phyloP scores from a whole-genome alignment of 37 sponge, comb jelly and placozoan genomes.

The Halisarca cf. caerulea region DNA sequence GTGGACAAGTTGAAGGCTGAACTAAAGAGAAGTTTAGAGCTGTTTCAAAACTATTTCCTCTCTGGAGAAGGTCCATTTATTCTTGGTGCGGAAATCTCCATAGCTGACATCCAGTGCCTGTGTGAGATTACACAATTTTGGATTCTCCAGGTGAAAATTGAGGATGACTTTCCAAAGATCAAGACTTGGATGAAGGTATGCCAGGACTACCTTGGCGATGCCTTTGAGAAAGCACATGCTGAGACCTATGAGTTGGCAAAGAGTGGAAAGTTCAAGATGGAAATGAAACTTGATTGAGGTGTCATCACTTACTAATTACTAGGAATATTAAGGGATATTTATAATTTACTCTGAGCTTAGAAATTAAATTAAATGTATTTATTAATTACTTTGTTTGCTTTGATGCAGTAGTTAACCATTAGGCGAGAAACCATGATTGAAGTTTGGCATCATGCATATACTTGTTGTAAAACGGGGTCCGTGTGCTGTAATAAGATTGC shows the following conservation, averaged over 20 bases:
- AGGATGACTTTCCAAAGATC: background rate
- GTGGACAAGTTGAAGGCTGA: background rate
- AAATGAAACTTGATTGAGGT: background rate
- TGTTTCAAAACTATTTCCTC: background rate
- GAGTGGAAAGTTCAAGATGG: background rate
- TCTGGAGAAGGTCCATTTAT: background rate
- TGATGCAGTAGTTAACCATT: too few relatives aligned
- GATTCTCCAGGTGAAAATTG: background rate
- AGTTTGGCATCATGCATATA: too few relatives aligned
- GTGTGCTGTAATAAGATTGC: too few relatives aligned
- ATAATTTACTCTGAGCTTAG: too few relatives aligned
- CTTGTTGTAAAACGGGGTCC: too few relatives aligned
- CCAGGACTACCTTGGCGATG: background rate
- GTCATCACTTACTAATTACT: too few relatives aligned
- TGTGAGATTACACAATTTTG: constrained; percentile 27
- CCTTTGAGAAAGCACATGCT: background rate
- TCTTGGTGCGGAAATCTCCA: background rate
- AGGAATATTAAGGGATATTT: too few relatives aligned
- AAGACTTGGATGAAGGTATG: constrained; percentile 12
- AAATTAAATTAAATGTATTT: too few relatives aligned
- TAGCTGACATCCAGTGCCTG: constrained; percentile 12
- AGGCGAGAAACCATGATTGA: too few relatives aligned
- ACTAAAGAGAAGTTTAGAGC: background rate
- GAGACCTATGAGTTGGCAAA: background rate
- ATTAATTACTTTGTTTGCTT: too few relatives aligned